phyloP scores from a whole-genome alignment of 2,888 invertebrate genomes.

The Yponomeuta evonymella region DNA sequence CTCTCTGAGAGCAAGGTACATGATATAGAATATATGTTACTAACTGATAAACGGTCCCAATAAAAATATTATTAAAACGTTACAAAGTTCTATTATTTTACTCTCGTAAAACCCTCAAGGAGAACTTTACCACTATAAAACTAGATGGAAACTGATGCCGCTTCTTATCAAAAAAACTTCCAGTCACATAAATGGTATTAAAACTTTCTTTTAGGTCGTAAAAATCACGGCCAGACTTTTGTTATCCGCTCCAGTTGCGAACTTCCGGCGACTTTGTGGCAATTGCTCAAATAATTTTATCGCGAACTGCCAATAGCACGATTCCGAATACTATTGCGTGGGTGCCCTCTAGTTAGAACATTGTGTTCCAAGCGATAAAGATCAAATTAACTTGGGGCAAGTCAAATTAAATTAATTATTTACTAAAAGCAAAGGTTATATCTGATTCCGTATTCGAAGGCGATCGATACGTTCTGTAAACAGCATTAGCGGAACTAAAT shows the following conservation, averaged over 20 bases:
- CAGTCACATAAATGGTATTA: slow-evolving; percentile 3
- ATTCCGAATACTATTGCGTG: neutral
- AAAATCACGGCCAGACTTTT: slow-evolving; percentile 3
- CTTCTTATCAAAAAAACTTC: neutral
- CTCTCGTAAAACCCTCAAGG: neutral
- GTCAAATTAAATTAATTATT: neutral
- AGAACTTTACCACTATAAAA: neutral
- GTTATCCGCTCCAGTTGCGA: neutral
- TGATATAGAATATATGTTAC: neutral
- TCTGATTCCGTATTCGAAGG: slow-evolving; percentile 2
- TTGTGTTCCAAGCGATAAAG: neutral
- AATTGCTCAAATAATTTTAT: slow-evolving; percentile 1
- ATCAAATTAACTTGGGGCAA: neutral
- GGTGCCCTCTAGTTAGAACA: neutral
- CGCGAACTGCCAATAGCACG: neutral
- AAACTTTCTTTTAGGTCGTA: slow-evolving; percentile 3
- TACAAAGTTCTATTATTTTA: neutral
- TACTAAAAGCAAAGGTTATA: neutral
- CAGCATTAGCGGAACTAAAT: neutral
- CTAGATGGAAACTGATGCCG: neutral
- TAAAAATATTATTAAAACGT: neutral
- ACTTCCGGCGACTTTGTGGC: slow-evolving; percentile 2
- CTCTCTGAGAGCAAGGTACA: neutral
- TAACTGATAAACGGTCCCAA: neutral
- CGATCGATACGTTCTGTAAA: neutral